Base-by-base conservation (phyloP, 2,113 vertebrate genomes). In the Triplophysa siluroides region DNA sequence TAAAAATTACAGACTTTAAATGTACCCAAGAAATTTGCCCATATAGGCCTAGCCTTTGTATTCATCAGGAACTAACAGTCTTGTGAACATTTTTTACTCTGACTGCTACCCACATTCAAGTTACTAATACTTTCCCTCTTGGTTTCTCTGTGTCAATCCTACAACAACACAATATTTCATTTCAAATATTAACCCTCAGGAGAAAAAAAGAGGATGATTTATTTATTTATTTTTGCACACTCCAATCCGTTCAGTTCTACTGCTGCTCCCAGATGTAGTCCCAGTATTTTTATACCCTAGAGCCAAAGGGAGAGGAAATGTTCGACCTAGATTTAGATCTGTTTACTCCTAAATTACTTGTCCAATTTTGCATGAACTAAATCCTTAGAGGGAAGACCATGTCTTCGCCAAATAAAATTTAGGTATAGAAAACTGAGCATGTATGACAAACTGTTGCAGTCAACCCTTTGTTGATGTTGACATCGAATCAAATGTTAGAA, bases 261-360 rank as follows among this genome's bases (percentile, higher is more conserved):
- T 16, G 10, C 12, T 56, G 50, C 33, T 29, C 50, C 54, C 19
- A 23, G 13, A 61, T 61, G 13, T 21, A 23, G 12, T 73, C 54
- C n/a, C 26, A 13, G 7, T 18, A 3, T 38, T 61, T 33, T 74
- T 18, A 21, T 56, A 38, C 13, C 29, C 29, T 61, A 47, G 65
- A 72, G 43, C 43, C 56, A 68, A 50, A 79, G 52, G n/a, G 18
- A 63, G 81, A 73, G 62, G 21, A 60, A 83, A 69, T 60, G 50
- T 79, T 50, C 72, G 80, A 71, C 65, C 76, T 77, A 77, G 61
- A 67, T 82, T 79, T 8, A 81, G 56, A 72, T 82, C 67, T 73
- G 73, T 78, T 78, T 81, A 70, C 56, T 41, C 43, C 33, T 24
- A 75, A 41, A 74, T 73, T 77, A 61, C 58, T 61, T n/a, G 12